Evolutionary conservation across 2,888 invertebrate genomes (phyloP).

Genomic region (Hemaris fuciformis): DNA sequence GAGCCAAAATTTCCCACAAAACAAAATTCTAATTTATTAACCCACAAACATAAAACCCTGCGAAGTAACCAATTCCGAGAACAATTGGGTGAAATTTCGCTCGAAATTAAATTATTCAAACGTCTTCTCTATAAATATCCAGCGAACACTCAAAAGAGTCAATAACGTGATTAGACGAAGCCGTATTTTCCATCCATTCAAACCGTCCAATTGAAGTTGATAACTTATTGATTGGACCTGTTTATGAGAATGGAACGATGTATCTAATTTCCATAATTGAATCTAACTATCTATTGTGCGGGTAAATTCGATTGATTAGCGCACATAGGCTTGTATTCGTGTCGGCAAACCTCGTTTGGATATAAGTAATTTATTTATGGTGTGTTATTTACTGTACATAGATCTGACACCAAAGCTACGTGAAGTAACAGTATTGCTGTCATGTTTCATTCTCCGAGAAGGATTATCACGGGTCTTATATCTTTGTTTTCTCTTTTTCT

Average conservation of each 20-base stretch:
- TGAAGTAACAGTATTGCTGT: neutral
- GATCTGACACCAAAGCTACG: neutral
- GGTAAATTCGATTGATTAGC: neutral
- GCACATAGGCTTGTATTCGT: neutral
- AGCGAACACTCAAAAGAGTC: conserved; percentile 10
- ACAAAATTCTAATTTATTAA: neutral
- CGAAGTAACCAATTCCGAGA: neutral
- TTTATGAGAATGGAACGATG: neutral
- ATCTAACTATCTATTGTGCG: neutral
- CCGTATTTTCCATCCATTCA: conserved; percentile 6
- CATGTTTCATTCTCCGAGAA: neutral
- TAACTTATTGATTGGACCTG: conserved; percentile 3
- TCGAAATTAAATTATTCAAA: neutral
- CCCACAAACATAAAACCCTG: neutral
- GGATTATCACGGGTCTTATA: too few species aligned
- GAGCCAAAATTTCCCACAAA: neutral
- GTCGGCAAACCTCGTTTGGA: neutral
- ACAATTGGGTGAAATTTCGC: neutral
- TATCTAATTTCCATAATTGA: conserved; percentile 3
- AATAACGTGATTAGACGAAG: neutral
- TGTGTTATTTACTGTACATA: neutral
- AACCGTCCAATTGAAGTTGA: conserved; percentile 11
- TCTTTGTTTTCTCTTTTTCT: too few species aligned
- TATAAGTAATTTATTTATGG: neutral
- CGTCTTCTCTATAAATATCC: neutral